Evolutionary conservation across 2,113 vertebrate species (phyloP), one percentile per base, ranked within the genome.

Genomic region (Choloepus hoffmanni): DNA sequence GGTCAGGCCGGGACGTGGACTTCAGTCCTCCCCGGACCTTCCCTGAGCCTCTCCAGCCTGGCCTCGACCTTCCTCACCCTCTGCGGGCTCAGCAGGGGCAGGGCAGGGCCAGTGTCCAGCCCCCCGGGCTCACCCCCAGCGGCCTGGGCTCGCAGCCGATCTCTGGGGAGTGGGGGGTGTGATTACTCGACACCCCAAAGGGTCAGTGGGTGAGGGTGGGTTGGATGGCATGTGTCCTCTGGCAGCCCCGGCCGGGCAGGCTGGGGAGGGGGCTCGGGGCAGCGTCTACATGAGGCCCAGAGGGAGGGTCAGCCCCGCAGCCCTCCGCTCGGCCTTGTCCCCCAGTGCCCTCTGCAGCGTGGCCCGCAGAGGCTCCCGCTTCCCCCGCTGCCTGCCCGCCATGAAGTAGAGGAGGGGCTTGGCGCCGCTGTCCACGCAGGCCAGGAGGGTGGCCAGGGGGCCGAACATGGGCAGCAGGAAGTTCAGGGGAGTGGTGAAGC

Each of bases 321-420:
- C 23, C 0, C 60, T 36, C 60, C 0, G 78, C 16, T 6, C 24
- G 18, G 7, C 5, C 13, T 12, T 23, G 62, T 78, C 83, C 26
- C 73, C 87, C 79, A 96, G 86, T 19, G 70, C 67, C 83, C 84
- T 79, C 77, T 21, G 73, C 19, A 97, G 21, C 1, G 85, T 48
- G 0, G 3, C 73, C 48, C 5, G 1, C 76, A 96, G 50, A 0
- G 62, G 65, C 91, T 97, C 65, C 11, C 43, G 24, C 8, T 3
- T 63, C 19, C 95, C 90, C 0, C n/a, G 96, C 84, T 11, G 33
- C 8, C 2, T 21, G 36, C 95, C 24, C 0, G 15, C 23, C 1
- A 10, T 0, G 83, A 86, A 72, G 81, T 92, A 97, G 23, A 94
- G 0, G 0, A 33, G 7, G 0, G 82, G 33, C 23, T 55, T 96